Percentiles rank a stretch among this genome's conserved stretches.
Evolutionary conservation across 92 coral and sea anemone species (phyloP).

Genomic region (Siderastrea siderea): DNA sequence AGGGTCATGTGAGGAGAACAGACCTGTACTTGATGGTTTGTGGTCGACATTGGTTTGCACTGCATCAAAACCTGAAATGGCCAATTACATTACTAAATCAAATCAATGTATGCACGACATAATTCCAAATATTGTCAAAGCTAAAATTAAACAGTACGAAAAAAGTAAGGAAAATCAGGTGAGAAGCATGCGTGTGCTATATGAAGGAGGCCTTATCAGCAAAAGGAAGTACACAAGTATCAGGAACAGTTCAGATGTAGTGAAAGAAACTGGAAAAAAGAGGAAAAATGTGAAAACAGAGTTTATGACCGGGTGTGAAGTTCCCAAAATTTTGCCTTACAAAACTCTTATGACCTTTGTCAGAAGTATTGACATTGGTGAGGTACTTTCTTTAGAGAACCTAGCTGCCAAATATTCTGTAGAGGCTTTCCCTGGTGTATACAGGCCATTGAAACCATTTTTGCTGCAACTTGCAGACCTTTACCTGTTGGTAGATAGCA

Average conservation of each 20-base stretch:
- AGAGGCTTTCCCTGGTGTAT: constrained; percentile 52
- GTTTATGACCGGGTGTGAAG: background rate
- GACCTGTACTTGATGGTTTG: constrained; percentile 57
- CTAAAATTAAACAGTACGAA: no score
- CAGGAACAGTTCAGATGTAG: constrained; percentile 19
- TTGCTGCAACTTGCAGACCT: constrained; percentile 63
- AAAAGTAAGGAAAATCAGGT: no score
- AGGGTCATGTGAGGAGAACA: background rate
- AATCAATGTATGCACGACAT: no score
- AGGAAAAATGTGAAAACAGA: background rate
- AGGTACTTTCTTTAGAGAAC: constrained; percentile 37
- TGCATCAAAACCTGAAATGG: constrained; percentile 50
- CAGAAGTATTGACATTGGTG: constrained; percentile 68
- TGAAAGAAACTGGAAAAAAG: background rate
- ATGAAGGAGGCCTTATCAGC: constrained; percentile 64
- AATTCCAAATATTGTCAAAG: no score
- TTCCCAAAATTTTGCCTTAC: background rate
- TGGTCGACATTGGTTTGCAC: constrained; percentile 60
- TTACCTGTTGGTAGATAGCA: constrained; percentile 44
- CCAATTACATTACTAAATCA: constrained; percentile 48
- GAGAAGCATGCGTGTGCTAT: no score
- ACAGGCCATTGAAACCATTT: constrained; percentile 57
- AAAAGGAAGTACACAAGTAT: constrained; percentile 69
- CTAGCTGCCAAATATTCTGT: constrained; percentile 42
- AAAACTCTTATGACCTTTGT: constrained; percentile 38